Evolutionary conservation across 2,113 vertebrate species (phyloP), one percentile per base, ranked within the genome.

Genomic region (Pteropus alecto): DNA sequence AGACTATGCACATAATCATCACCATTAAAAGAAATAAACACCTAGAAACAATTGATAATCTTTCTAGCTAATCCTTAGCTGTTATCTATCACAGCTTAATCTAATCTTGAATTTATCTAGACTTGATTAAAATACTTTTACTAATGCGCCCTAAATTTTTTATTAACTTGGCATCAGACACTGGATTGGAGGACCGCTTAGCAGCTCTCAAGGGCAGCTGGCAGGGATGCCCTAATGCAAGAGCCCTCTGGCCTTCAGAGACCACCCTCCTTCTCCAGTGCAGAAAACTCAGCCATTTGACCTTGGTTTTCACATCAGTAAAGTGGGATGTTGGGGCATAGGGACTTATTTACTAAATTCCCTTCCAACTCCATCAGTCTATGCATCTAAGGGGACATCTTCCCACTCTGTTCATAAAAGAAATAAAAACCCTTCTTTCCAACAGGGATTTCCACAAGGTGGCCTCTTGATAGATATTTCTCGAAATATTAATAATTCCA

Each of bases 81-180:
- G 2, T 48, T 90, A 93, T 48, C 24, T 68, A 51, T 68, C 87
- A 78, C 14, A 46, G 46, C 22, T 94, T 81, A 95, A 81, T 54
- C 76, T 74, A 90, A 90, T 89, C 91, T 86, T 87, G 41, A 60
- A 60, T 54, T 60, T 92, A 78, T 71, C 83, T 70, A 56, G 79
- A 82, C n/a, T 92, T 60, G 30, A 78, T 89, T 84, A 91, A 83
- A 68, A 81, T 58, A 41, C 30, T 65, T 73, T 87, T 30, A 73
- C 84, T 94, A 97, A 87, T 61, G 54, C 7, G 1, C 35, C 35
- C 68, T 86, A 65, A 86, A 89, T 89, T 90, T 71, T 79, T 89
- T 61, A 83, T 67, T 90, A 90, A 77, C 41, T 84, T 86, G 78
- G 67, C 87, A 90, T 65, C 91, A 48, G 78, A 90, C 15, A 16